Evolutionary conservation across 2,888 invertebrate species (phyloP).

Genomic region (Torymus tubicola): DNA sequence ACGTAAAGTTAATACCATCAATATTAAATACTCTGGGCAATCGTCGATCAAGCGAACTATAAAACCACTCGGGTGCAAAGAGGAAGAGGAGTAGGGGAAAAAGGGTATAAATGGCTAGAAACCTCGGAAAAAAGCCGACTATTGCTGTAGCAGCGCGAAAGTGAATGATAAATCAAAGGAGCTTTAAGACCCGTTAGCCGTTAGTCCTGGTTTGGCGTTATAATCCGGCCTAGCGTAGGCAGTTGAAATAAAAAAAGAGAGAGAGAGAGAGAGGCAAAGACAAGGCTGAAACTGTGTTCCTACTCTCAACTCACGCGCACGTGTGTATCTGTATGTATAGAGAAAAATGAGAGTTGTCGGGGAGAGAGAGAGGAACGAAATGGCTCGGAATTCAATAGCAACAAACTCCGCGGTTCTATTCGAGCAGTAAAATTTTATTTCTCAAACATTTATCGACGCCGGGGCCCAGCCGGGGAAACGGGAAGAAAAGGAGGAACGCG

Average conservation of each 20-base stretch:
- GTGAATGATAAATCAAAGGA: constrained; percentile 59
- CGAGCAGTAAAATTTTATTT: constrained; percentile 75
- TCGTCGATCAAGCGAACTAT: constrained; percentile 47
- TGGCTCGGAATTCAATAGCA: constrained; percentile 73
- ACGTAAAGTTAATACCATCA: constrained; percentile 30
- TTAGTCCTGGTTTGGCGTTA: constrained; percentile 57
- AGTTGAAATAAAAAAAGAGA: constrained; percentile 43
- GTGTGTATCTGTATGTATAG: constrained; percentile 8
- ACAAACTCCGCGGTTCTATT: constrained; percentile 73
- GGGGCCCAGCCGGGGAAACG: constrained; percentile 47
- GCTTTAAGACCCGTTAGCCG: constrained; percentile 52
- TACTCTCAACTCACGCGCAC: neutral
- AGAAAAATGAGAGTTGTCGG: constrained; percentile 8
- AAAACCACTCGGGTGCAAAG: constrained; percentile 31
- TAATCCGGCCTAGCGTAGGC: constrained; percentile 46
- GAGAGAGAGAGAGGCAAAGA: constrained; percentile 28
- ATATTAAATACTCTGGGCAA: constrained; percentile 37
- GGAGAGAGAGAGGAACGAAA: constrained; percentile 58
- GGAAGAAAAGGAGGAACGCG: neutral
- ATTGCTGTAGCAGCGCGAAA: constrained; percentile 23
- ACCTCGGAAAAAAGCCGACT: constrained; percentile 34
- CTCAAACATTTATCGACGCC: constrained; percentile 72
- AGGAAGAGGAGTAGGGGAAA: neutral
- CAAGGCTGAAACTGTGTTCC: constrained; percentile 2
- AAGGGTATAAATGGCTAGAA: constrained; percentile 31